Percentiles rank a stretch among this genome's conserved stretches.
Evolutionary conservation across 2,797 vertebrate species (phyloP).

Genomic region (Pterois miles): DNA sequence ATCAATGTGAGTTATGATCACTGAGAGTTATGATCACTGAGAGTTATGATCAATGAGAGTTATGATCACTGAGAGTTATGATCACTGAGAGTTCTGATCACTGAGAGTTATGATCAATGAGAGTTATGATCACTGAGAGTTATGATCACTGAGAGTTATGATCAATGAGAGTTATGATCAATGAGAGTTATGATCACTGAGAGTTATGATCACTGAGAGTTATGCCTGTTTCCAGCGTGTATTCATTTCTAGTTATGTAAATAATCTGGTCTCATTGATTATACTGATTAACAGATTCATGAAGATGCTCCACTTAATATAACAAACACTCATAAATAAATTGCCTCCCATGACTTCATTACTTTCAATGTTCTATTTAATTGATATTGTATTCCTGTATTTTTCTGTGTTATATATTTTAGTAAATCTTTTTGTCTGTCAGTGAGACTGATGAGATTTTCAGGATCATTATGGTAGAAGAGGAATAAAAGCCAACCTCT

Average conservation of each 20-base stretch:
- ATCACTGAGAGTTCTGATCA: too few relatives aligned
- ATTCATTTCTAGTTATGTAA: not conserved
- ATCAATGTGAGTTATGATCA: too few relatives aligned
- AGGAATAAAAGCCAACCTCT: too few relatives aligned
- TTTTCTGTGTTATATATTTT: not conserved
- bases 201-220: not conserved
- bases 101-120: not conserved
- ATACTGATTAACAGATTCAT: not conserved
- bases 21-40: not conserved
- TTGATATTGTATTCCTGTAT: not conserved
- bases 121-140: not conserved
- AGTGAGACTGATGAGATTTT: too few relatives aligned
- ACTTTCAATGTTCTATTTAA: not conserved
- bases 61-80: not conserved
- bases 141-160: not conserved
- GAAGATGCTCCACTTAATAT: not conserved
- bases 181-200: not conserved
- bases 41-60: too few relatives aligned
- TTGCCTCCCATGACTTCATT: rapidly evolving
- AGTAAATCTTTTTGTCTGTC: too few relatives aligned
- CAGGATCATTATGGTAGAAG: too few relatives aligned
- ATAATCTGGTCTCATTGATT: not conserved
- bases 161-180: too few relatives aligned
- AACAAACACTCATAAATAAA: not conserved
- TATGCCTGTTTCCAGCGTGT: not conserved